phyloP scores from a whole-genome alignment of 2,113 vertebrate species.

The Nematolebias whitei region DNA sequence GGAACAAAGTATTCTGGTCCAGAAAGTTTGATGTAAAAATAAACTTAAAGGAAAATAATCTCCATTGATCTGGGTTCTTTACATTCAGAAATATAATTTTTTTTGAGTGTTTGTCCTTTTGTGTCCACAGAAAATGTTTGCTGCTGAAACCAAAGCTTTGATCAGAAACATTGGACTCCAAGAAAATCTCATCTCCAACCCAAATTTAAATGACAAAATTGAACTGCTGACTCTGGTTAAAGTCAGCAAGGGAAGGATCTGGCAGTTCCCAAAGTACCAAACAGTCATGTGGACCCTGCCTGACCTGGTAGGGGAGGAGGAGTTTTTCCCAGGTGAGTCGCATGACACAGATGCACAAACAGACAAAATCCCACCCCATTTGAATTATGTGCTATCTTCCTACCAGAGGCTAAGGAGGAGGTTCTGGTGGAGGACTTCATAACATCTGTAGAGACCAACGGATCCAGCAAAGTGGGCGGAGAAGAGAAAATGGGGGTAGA shows the following conservation, averaged over 20 bases:
- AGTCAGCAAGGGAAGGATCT: conserved; percentile 9
- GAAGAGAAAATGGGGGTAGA: neutral
- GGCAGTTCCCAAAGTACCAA: neutral
- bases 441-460: neutral
- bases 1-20: no score
- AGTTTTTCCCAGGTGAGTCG: conserved; percentile 5
- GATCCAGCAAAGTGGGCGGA: neutral
- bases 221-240: conserved; percentile 24
- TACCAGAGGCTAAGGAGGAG: conserved; percentile 1
- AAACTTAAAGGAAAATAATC: no score
- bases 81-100: no score
- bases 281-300: neutral
- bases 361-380: neutral
- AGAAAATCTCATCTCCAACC: conserved; percentile 9
- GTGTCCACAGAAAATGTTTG: conserved; percentile 23
- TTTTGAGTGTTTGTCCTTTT: neutral
- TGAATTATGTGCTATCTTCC: neutral
- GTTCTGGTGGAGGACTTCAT: conserved; percentile 11
- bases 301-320: conserved; percentile 11
- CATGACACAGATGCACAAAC: neutral
- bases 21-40: no score
- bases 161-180: conserved; percentile 7
- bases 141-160: neutral
- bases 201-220: neutral
- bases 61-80: no score